These are phyloP conservation scores for Platyura marginata DNA, from an alignment of 1,140 invertebrate genomes.

Conservation along the genomic window DNA sequence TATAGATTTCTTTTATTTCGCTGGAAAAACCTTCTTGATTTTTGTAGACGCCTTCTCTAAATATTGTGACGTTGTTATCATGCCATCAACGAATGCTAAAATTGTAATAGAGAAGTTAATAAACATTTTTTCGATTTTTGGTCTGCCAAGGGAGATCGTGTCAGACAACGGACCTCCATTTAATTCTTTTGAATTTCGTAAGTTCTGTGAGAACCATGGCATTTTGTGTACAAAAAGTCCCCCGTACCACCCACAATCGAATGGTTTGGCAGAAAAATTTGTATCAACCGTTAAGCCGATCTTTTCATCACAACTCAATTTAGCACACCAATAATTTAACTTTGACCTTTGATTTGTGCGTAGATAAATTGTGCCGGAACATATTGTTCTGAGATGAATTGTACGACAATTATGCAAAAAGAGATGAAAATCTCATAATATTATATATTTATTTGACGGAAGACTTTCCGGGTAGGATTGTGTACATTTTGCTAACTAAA, in stretches of 20 bases:
- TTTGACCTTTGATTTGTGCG: no score
- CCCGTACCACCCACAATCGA: conserved; percentile 9
- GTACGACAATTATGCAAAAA: no score
- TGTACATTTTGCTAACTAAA: no score
- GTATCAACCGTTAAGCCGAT: no score
- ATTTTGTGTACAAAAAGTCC: conserved; percentile 8
- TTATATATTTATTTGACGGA: no score
- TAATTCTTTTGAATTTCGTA: conserved; percentile 8
- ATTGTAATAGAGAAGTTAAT: conserved; percentile 7
- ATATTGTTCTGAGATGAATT: no score
- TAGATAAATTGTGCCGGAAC: no score
- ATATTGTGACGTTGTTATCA: conserved; percentile 18
- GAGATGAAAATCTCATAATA: no score
- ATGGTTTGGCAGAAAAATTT: no score
- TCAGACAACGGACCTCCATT: conserved; percentile 15
- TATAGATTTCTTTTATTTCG: conserved; percentile 10
- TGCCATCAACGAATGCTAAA: conserved; percentile 5
- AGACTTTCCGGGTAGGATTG: no score
- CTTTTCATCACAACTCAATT: no score
- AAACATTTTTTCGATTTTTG: conserved; percentile 9
- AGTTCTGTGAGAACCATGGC: conserved; percentile 9
- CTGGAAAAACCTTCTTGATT: conserved; percentile 16
- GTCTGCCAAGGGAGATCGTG: conserved; percentile 9
- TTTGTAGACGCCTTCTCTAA: conserved; percentile 23
- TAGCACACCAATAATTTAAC: no score